A percentile compares a stretch with the other conserved stretches of the same genome.
Evolutionary conservation across 2,113 vertebrate genomes (phyloP).

Genomic region (Crotalus helleri): DNA sequence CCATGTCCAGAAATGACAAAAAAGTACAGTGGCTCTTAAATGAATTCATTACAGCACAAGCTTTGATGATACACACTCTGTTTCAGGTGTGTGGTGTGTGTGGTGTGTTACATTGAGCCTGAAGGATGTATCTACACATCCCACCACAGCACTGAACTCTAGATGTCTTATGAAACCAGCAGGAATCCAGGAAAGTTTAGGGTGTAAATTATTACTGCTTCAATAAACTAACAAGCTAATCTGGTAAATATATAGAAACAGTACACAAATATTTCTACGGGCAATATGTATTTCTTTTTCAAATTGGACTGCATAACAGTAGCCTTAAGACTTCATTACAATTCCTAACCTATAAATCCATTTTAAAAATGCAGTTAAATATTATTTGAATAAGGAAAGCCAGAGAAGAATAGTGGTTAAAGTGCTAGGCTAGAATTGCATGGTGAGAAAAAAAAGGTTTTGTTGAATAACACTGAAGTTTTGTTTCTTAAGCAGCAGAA

Average conservation of each 20-base stretch:
- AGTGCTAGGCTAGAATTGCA: neutral
- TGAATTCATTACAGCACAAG: neutral
- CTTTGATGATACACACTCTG: neutral
- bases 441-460: neutral
- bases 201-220: neutral
- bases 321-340: neutral
- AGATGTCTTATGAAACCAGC: neutral
- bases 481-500: constrained; percentile 1
- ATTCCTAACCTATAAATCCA: neutral
- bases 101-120: neutral
- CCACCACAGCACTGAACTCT: neutral
- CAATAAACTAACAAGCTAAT: neutral
- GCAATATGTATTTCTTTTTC: neutral
- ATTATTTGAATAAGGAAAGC: neutral
- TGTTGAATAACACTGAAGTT: neutral
- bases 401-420: neutral
- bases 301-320: neutral
- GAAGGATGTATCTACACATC: neutral
- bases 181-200: neutral
- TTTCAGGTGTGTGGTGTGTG: neutral
- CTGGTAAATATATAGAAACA: neutral
- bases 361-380: neutral
- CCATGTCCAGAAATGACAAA: neutral
- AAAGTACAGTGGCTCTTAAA: neutral
- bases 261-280: neutral